phyloP scores from a whole-genome alignment of 2,888 invertebrate species.

The Fissipunctia ypsillon region DNA sequence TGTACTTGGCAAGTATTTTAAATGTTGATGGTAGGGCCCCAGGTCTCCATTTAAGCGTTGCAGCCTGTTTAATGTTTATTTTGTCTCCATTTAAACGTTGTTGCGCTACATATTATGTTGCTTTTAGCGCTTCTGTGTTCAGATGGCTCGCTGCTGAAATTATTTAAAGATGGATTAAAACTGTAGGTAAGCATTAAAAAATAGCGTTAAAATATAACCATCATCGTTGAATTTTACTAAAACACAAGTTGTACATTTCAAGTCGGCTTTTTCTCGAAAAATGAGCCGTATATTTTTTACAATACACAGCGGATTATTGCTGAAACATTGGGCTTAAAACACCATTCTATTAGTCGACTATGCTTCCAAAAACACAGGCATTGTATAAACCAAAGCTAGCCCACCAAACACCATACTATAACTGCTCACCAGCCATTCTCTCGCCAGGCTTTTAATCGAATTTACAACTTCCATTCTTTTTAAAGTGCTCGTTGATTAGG shows the following conservation, averaged over 20 bases:
- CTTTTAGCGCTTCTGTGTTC: slow-evolving; percentile 14
- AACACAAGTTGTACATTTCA: not conserved
- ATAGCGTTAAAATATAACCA: not conserved
- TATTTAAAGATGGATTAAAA: slow-evolving; percentile 5
- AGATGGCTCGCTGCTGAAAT: slow-evolving; percentile 1
- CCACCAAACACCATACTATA: no score
- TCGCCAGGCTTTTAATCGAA: not conserved
- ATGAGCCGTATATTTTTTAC: not conserved
- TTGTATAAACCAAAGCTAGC: not conserved
- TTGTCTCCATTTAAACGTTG: not conserved
- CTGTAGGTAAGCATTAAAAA: not conserved
- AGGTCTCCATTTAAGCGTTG: no score
- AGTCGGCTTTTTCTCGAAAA: no score
- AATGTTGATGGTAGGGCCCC: no score
- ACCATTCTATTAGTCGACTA: no score
- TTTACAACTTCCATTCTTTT: not conserved
- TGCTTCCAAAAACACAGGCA: not conserved
- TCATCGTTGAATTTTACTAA: not conserved
- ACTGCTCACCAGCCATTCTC: not conserved
- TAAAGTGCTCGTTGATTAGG: slow-evolving; percentile 7
- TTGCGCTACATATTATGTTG: slow-evolving; percentile 6
- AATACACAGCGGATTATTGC: no score
- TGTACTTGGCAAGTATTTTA: no score
- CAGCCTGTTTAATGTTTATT: not conserved
- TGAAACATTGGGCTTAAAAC: not conserved